Evolutionary conservation across 2,113 vertebrate species (phyloP).

Genomic region (Pycnonotus jocosus): DNA sequence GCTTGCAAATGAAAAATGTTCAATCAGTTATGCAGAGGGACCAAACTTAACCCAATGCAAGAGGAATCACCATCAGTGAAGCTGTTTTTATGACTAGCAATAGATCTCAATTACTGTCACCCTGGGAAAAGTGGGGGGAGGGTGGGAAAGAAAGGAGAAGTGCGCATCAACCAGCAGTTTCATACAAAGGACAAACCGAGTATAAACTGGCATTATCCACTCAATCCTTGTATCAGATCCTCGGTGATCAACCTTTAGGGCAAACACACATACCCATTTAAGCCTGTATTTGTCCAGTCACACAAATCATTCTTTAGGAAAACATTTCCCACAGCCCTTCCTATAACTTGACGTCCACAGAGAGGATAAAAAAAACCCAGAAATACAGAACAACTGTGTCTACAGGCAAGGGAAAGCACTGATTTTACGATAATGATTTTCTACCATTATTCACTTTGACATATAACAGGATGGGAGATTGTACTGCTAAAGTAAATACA

Average conservation of each 20-base stretch:
- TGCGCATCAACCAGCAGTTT: background rate
- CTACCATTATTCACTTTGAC: slow-evolving; percentile 31
- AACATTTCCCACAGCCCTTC: slow-evolving; percentile 56
- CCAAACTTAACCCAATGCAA: background rate
- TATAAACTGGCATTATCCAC: slow-evolving; percentile 30
- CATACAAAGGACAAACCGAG: slow-evolving; percentile 40
- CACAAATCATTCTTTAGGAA: slow-evolving; percentile 47
- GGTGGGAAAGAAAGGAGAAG: slow-evolving; percentile 41
- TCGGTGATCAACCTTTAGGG: background rate
- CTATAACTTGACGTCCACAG: slow-evolving; percentile 37
- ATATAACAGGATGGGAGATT: background rate
- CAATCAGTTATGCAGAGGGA: background rate
- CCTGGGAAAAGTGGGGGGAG: slow-evolving; percentile 16
- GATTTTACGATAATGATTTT: slow-evolving; percentile 16
- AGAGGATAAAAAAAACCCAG: slow-evolving; percentile 39
- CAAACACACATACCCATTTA: slow-evolving; percentile 26
- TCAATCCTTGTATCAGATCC: slow-evolving; percentile 40
- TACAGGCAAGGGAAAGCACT: slow-evolving; percentile 20
- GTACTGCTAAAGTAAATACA: slow-evolving; percentile 36
- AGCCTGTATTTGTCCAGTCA: slow-evolving; percentile 48
- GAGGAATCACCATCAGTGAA: background rate
- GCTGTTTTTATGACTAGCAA: background rate
- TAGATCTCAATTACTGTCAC: background rate
- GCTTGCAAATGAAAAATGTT: background rate
- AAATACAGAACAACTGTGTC: background rate